Evolutionary conservation across 1,140 invertebrate genomes (phyloP), one percentile per base, ranked within the genome.

Genomic region (Harpegnathos saltator): DNA sequence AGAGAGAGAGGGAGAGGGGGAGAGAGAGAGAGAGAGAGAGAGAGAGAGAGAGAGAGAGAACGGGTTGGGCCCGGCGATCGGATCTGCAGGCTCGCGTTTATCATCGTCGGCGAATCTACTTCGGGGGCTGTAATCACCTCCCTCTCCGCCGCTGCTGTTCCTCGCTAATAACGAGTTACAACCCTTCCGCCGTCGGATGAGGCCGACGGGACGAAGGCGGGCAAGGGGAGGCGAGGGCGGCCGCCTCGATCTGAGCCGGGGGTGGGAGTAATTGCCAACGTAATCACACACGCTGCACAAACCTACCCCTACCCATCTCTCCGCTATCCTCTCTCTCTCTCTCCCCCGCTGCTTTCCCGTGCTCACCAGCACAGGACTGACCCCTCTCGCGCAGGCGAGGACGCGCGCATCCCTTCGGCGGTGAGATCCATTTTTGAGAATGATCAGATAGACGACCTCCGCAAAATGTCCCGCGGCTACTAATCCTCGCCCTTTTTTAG

Each of bases 221-320:
- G 82, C 58, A 44, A 52, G 26, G 66, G 62, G 87, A n/a, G 81
- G 78, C 19, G 54, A 73, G 72, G 52, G 48, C 59, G 65, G 61
- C 61, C 48, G 69, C 61, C 68, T 80, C 71, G 63, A 62, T 83
- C 78, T 74, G 59, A 84, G 78, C 17, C 58, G n/a, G 63, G 85
- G 90, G 89, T 89, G 89, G 91, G 89, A 91, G 92, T 93, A 94
- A 93, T 94, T 93, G 92, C 92, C 91, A 92, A 92, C 92, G 90
- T 93, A 93, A 92, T 93, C 92, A 93, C 92, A 93, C 90, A 92
- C 88, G 90, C 86, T 90, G 90, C 89, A 92, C 89, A 91, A 91
- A 91, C 91, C 85, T 29, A 73, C 77, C 86, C 66, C 56, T 44
- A 44, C 38, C 38, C n/a, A n/a, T n/a, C n/a, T n/a, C n/a, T n/a